These are phyloP conservation scores for Galerucella calmariensis DNA, from an alignment of 2,888 invertebrate genomes.

Conservation along the genomic window DNA sequence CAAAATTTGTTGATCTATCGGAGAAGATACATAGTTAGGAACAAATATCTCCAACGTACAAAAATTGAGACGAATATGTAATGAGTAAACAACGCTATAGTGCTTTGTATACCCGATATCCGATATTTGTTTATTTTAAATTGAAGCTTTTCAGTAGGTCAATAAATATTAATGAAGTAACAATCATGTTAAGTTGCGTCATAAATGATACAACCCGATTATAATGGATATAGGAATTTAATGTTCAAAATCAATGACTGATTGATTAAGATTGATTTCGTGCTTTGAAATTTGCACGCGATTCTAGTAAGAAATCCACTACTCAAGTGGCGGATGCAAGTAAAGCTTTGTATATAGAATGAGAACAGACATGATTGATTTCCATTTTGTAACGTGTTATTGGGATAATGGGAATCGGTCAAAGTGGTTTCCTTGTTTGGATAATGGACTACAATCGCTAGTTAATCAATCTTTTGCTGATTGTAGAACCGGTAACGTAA, in stretches of 20 bases:
- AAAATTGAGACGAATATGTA: too few relatives aligned
- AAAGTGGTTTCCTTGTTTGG: conserved; percentile 15
- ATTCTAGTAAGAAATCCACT: conserved; percentile 44
- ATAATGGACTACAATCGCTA: conserved; percentile 23
- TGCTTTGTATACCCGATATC: too few relatives aligned
- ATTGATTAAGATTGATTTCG: conserved; percentile 56
- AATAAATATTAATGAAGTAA: background rate
- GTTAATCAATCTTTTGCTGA: conserved; percentile 20
- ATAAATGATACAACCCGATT: conserved; percentile 42
- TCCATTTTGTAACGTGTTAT: conserved; percentile 39
- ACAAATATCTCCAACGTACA: too few relatives aligned
- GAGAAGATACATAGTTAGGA: too few relatives aligned
- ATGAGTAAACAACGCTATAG: too few relatives aligned
- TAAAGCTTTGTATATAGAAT: conserved; percentile 41
- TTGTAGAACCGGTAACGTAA: background rate
- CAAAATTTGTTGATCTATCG: too few relatives aligned
- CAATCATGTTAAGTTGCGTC: conserved; percentile 21
- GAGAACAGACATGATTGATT: conserved; percentile 41
- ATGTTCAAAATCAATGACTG: conserved; percentile 51
- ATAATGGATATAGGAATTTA: conserved; percentile 53
- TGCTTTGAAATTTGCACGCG: conserved; percentile 44
- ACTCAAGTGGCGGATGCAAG: conserved; percentile 56
- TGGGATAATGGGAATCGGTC: conserved; percentile 34
- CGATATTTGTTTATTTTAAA: too few relatives aligned
- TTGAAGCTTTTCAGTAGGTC: background rate